Evolutionary conservation across 2,113 vertebrate species (phyloP).

Genomic region (Oryzias celebensis): DNA sequence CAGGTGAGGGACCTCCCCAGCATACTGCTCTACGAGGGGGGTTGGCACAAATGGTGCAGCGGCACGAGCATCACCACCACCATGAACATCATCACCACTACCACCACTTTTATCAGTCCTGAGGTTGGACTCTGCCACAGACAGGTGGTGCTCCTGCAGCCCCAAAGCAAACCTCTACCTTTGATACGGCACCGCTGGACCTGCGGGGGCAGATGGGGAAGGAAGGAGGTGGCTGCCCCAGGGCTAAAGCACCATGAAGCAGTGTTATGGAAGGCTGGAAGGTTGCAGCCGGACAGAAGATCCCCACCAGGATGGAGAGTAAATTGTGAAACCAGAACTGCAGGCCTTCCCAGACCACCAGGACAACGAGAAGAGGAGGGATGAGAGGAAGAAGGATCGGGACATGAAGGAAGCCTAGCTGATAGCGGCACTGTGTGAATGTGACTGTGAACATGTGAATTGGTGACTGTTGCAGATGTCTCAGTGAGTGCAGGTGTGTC

Average conservation of each 20-base stretch:
- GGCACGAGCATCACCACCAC: constrained; percentile 97
- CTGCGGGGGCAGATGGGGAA: constrained; percentile 20
- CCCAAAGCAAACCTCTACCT: constrained; percentile 64
- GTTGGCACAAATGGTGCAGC: constrained; percentile 90
- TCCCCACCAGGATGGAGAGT: constrained; percentile 7
- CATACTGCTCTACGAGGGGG: constrained; percentile 88
- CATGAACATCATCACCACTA: constrained; percentile 99
- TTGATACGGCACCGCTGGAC: not conserved
- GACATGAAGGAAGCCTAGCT: constrained; percentile 34
- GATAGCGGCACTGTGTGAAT: constrained; percentile 56
- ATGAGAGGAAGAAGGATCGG: constrained; percentile 34
- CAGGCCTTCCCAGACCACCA: constrained; percentile 48
- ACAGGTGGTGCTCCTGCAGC: constrained; percentile 61
- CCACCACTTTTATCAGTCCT: constrained; percentile 98
- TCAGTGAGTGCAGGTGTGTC: constrained; percentile 29
- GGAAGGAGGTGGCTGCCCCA: constrained; percentile 15
- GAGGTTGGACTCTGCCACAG: constrained; percentile 78
- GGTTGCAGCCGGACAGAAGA: constrained; percentile 27
- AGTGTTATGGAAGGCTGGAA: constrained; percentile 51
- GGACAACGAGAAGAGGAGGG: constrained; percentile 35
- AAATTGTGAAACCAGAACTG: constrained; percentile 30
- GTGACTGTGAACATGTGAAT: constrained; percentile 37
- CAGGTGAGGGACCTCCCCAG: constrained; percentile 87
- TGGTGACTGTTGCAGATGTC: constrained; percentile 14
- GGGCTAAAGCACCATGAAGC: constrained; percentile 31